A percentile compares a stretch with the other conserved stretches of the same genome.
phyloP scores from a whole-genome alignment of 1,140 invertebrate species.

The Cydia strobilella region DNA sequence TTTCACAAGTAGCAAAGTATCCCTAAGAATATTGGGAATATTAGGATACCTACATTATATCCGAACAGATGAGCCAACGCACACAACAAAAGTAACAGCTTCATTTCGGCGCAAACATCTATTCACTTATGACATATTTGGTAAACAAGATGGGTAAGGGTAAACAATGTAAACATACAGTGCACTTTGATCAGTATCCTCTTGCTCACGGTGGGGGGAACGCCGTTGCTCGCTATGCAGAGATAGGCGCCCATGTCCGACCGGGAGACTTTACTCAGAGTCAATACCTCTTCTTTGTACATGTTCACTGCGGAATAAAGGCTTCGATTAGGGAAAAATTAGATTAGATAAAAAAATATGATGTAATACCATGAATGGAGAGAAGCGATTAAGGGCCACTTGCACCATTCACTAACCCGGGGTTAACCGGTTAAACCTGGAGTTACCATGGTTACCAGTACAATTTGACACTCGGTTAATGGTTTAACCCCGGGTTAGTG shows the following conservation, averaged over 20 bases:
- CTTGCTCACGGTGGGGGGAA: constrained; percentile 91
- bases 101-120: constrained; percentile 28
- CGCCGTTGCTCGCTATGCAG: constrained; percentile 91
- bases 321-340: not conserved
- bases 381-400: too few species aligned
- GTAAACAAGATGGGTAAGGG: constrained; percentile 19
- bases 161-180: constrained; percentile 90
- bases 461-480: too few species aligned
- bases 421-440: too few species aligned
- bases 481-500: too few species aligned
- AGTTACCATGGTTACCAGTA: too few species aligned
- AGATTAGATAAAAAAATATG: not conserved
- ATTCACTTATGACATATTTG: constrained; percentile 31
- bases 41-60: constrained; percentile 16
- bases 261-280: constrained; percentile 89
- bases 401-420: too few species aligned
- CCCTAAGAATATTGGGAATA: constrained; percentile 10
- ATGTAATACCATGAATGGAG: not conserved
- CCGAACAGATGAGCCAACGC: constrained; percentile 23
- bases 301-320: constrained; percentile 76
- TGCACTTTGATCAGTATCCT: constrained; percentile 90
- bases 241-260: constrained; percentile 94
- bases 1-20: constrained; percentile 6
- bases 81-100: constrained; percentile 27
- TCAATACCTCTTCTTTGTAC: constrained; percentile 86